Conservation (phyloP, 2,113 vertebrate genomes). For the Falco punctatus region DNA sequence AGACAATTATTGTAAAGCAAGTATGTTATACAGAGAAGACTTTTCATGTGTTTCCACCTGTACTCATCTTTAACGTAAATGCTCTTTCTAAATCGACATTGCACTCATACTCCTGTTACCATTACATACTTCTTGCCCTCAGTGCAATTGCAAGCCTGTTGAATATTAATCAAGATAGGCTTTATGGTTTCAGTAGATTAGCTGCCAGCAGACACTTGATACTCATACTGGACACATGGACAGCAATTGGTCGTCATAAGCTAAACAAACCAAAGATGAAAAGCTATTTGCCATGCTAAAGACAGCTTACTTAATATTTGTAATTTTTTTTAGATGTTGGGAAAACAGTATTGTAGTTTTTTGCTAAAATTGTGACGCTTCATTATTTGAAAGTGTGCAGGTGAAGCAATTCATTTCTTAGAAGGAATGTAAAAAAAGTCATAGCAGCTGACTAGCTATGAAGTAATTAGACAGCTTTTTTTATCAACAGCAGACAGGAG, state of each 20-base stretch:
- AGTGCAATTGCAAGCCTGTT: background rate
- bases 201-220: background rate
- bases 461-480: background rate
- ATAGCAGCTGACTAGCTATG: background rate
- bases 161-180: background rate
- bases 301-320: background rate
- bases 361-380: background rate
- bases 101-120: background rate
- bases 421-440: background rate
- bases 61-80: background rate
- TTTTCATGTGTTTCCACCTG: background rate
- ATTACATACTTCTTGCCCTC: background rate
- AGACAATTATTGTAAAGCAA: background rate
- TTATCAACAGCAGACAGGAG: background rate
- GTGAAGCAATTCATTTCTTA: background rate
- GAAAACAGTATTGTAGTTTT: background rate
- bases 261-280: background rate
- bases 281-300: background rate
- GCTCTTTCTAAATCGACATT: background rate
- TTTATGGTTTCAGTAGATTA: background rate
- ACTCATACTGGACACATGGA: background rate
- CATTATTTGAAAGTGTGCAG: background rate
- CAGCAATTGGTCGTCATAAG: background rate
- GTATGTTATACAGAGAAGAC: background rate
- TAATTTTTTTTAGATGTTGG: background rate